Percentiles rank a stretch among this genome's conserved stretches.
phyloP scores from a whole-genome alignment of 2,797 vertebrate genomes.

The Sebastiscus tertius region DNA sequence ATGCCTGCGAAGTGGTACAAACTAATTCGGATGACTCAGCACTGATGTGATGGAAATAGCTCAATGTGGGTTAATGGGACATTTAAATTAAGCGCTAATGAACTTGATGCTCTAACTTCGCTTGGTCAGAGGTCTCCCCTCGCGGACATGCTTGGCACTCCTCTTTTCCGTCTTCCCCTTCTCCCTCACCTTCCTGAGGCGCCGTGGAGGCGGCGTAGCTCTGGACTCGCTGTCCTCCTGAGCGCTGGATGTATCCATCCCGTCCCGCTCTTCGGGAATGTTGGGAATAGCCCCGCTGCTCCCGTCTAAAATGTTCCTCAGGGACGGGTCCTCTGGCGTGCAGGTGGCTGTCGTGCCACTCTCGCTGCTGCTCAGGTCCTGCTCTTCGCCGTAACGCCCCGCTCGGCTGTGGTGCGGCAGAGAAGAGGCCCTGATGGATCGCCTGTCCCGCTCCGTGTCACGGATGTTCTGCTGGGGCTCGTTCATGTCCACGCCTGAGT shows the following conservation, averaged over 20 bases:
- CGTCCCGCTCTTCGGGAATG: slow-evolving; percentile 83
- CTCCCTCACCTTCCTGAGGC: slow-evolving; percentile 85
- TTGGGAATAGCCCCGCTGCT: slow-evolving; percentile 86
- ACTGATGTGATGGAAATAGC: slow-evolving; percentile 12
- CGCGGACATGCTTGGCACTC: slow-evolving; percentile 89
- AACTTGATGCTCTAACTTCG: slow-evolving; percentile 58
- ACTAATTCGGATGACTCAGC: not conserved
- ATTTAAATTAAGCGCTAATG: slow-evolving; percentile 9
- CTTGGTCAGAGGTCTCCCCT: slow-evolving; percentile 88
- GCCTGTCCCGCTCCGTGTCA: slow-evolving; percentile 88
- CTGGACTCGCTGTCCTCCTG: slow-evolving; percentile 84
- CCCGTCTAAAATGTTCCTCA: slow-evolving; percentile 88
- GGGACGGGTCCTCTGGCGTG: slow-evolving; percentile 90
- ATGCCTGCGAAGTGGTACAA: slow-evolving; percentile 48
- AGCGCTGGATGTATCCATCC: slow-evolving; percentile 81
- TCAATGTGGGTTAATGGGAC: not conserved
- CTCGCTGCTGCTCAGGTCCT: slow-evolving; percentile 95
- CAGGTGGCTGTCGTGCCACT: slow-evolving; percentile 90
- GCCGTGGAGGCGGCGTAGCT: slow-evolving; percentile 82
- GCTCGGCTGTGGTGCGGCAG: slow-evolving; percentile 78
- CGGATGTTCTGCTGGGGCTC: slow-evolving; percentile 87
- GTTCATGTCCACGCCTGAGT: slow-evolving; percentile 98
- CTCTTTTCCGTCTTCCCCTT: slow-evolving; percentile 87
- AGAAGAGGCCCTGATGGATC: slow-evolving; percentile 85
- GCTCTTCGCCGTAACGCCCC: slow-evolving; percentile 83